Percentiles rank a stretch among this genome's conserved stretches.
These are phyloP conservation scores for Melanophora roralis DNA, from an alignment of 2,888 invertebrate genomes.

Conservation along the genomic window DNA sequence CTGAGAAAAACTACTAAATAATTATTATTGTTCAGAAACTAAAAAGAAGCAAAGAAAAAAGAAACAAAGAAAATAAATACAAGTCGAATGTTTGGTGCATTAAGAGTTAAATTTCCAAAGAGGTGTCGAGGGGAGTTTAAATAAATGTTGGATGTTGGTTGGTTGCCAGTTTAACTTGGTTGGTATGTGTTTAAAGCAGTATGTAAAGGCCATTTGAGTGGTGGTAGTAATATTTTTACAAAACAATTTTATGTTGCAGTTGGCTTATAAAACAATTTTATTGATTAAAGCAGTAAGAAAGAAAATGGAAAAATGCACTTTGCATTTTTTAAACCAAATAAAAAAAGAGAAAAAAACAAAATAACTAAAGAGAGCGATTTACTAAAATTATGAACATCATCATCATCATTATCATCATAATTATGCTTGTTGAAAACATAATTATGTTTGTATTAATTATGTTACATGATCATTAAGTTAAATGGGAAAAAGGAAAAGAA, in stretches of 20 bases:
- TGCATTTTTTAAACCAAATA: neutral
- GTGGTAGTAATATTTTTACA: neutral
- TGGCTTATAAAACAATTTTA: neutral
- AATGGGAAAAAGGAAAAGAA: neutral
- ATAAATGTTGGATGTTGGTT: constrained; percentile 6
- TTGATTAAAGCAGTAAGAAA: neutral
- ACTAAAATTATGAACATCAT: neutral
- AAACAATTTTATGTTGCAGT: neutral
- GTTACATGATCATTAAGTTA: neutral
- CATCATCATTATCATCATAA: neutral
- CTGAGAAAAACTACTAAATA: constrained; percentile 56
- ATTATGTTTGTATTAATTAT: neutral
- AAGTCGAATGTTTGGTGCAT: constrained; percentile 24
- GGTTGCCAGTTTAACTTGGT: constrained; percentile 38
- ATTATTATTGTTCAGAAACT: constrained; percentile 28
- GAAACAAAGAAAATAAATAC: constrained; percentile 10
- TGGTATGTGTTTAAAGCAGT: constrained; percentile 39
- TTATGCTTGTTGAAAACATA: too few species aligned
- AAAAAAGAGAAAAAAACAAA: neutral
- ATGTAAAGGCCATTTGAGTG: constrained; percentile 11
- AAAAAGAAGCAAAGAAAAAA: constrained; percentile 13
- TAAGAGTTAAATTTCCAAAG: neutral
- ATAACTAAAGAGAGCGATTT: neutral
- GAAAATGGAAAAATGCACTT: constrained; percentile 7
- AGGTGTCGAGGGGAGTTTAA: neutral